Evolutionary conservation across 2,113 vertebrate genomes (phyloP).

Genomic region (Cromileptes altivelis): DNA sequence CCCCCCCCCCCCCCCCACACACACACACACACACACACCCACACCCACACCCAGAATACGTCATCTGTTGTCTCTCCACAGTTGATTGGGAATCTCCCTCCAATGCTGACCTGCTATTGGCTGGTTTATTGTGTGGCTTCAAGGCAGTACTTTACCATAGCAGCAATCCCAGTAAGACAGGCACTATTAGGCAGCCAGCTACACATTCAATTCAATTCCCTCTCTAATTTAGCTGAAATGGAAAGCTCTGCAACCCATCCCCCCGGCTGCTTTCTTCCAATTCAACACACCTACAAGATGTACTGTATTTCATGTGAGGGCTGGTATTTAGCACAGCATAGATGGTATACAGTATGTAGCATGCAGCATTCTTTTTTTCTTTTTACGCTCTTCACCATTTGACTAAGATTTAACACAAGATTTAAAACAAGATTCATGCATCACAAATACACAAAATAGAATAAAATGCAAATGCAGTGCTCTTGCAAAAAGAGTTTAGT

Average conservation of each 20-base stretch:
- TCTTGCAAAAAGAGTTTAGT: background rate
- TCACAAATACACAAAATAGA: background rate
- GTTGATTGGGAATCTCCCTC: conserved; percentile 72
- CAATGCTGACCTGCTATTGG: conserved; percentile 56
- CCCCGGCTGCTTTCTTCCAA: conserved; percentile 33
- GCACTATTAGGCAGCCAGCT: conserved; percentile 42
- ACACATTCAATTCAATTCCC: conserved; percentile 56
- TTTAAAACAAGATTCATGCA: no score
- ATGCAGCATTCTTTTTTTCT: background rate
- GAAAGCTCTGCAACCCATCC: conserved; percentile 41
- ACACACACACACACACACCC: no score
- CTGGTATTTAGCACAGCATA: conserved; percentile 5
- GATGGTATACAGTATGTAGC: background rate
- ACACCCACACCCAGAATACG: background rate
- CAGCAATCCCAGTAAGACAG: conserved; percentile 47
- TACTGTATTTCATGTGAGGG: conserved; percentile 9
- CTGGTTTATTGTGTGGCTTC: conserved; percentile 43
- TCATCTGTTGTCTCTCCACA: conserved; percentile 61
- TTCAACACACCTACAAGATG: conserved; percentile 26
- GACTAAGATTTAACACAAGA: background rate
- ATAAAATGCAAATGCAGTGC: background rate
- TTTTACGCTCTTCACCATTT: background rate
- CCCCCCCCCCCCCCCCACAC: background rate
- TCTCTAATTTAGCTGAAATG: conserved; percentile 57
- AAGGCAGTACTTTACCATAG: conserved; percentile 62